Base-by-base conservation (phyloP, 2,888 invertebrate species). In the Limnephilus rhombicus region DNA sequence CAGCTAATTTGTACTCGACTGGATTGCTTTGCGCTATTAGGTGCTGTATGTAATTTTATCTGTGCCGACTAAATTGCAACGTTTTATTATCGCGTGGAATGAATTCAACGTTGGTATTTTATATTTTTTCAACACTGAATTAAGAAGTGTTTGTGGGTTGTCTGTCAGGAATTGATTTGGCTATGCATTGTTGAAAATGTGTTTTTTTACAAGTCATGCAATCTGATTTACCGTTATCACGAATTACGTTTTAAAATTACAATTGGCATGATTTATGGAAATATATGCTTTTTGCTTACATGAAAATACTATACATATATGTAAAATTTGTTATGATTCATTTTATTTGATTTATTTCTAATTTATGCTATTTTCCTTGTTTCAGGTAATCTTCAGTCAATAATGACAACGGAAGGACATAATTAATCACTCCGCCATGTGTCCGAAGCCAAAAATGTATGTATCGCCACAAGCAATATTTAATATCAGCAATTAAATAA, bases 1-100 rank as follows among this genome's bases (percentile, higher is more conserved):
- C 49, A n/a, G 34, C 68, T 87, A 87, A 87, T 87, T 87, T 87
- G 87, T 87, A 87, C 53, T 49, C 87, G 34, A 87, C 87, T 31
- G 53, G 49, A 87, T 87, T 87, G 87, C 41, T 87, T 49, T 87
- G 87, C 31, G 15, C 87, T 53, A 85, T 85, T 85, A 85, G 18
- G 24, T 68, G 68, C 68, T n/a, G 24, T 24, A 24, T 68, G 68
- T 68, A 68, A 68, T 41, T 37, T 83, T 83, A 87, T 49, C 49
- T 87, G n/a, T 24, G 68, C 87, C 31, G 31, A 31, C 49, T 53
- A 68, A 45, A 87, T 49, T 49, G 87, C 87, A 53, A 49, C 29
- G 49, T 87, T 49, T 87, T 53, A 87, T 87, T 53, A 87, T 87
- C 45, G 87, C 31, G 29, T 86, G 29, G 41, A 41, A 41, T 86